These are phyloP conservation scores for Sporophila hypoxantha DNA, from an alignment of 2,113 vertebrate genomes.

Conservation along the genomic window DNA sequence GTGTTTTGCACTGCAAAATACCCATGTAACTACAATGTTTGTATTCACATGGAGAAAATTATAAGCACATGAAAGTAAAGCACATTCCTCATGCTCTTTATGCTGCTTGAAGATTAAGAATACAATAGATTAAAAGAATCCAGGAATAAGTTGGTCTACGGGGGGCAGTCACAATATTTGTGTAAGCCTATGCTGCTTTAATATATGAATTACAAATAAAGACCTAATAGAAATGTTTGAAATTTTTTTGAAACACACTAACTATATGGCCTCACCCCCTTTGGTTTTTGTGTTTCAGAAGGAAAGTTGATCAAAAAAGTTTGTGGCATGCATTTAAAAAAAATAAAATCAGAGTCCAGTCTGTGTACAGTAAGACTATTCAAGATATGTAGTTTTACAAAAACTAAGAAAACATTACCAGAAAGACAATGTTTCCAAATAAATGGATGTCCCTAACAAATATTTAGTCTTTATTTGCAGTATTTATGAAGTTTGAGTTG, in stretches of 20 bases:
- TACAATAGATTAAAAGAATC: conserved; percentile 56
- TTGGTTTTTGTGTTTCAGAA: background rate
- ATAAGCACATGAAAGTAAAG: conserved; percentile 38
- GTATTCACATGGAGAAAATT: conserved; percentile 32
- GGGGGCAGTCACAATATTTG: background rate
- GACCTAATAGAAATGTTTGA: background rate
- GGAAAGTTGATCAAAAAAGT: background rate
- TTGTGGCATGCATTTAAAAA: background rate
- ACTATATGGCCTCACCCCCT: background rate
- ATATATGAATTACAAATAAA: background rate
- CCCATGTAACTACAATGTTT: conserved; percentile 14
- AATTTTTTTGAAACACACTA: background rate
- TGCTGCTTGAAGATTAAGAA: conserved; percentile 35
- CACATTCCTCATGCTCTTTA: conserved; percentile 50
- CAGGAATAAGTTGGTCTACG: conserved; percentile 12
- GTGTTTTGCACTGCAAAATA: background rate
- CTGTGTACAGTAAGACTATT: background rate
- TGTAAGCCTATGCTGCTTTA: background rate
- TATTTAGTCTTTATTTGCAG: background rate
- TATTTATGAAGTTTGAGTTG: background rate
- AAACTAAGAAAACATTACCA: background rate
- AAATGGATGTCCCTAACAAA: background rate
- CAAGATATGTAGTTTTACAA: background rate
- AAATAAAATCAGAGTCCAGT: background rate
- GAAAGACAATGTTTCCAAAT: background rate